Evolutionary conservation across 2,797 vertebrate genomes (phyloP), one percentile per base, ranked within the genome.

Genomic region (Ispidina lecontei): DNA sequence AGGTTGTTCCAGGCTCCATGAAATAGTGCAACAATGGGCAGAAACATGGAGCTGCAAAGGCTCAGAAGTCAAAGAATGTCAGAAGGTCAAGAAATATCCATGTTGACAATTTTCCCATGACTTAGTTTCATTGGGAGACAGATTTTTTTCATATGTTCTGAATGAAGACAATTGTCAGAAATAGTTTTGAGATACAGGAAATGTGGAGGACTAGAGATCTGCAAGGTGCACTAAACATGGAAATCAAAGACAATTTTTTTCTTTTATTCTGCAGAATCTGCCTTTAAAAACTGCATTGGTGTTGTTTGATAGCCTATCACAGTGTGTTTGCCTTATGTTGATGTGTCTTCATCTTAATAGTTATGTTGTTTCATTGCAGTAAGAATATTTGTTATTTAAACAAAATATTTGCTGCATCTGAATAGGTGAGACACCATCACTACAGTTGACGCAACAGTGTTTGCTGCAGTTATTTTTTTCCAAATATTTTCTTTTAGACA

Each of bases 351-450:
- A 1, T 65, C 58, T 80, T 55, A 73, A 9, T 55, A 82, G 94
- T 91, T 70, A 78, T 6, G 44, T 73, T 94, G 59, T 83, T 93
- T 77, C 78, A 55, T 19, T 87, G 39, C 85, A 91, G 56, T 86
- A 56, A 72, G 80, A 62, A 62, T 55, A 76, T 83, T 84, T 86
- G 23, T 74, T 72, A 72, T 64, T 83, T 74, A 75, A 79, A 73
- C 47, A 72, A 94, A 94, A 78, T 68, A 69, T 41, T 59, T 67
- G 7, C 6, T 76, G 25, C 31, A 80, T 88, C 52, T 20, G 2
- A 80, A 43, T 51, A 74, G 47, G 4, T 22, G 39, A 64, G 49
- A 74, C 41, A 39, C 37, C 37, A 39, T 67, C 22, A 23, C 28
- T 74, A 22, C 10, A 63, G 65, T 54, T 83, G 41, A 62, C 79